Percentiles rank a stretch among this genome's conserved stretches.
phyloP scores from a whole-genome alignment of 2,113 vertebrate genomes.

The Bothrops jararaca region DNA sequence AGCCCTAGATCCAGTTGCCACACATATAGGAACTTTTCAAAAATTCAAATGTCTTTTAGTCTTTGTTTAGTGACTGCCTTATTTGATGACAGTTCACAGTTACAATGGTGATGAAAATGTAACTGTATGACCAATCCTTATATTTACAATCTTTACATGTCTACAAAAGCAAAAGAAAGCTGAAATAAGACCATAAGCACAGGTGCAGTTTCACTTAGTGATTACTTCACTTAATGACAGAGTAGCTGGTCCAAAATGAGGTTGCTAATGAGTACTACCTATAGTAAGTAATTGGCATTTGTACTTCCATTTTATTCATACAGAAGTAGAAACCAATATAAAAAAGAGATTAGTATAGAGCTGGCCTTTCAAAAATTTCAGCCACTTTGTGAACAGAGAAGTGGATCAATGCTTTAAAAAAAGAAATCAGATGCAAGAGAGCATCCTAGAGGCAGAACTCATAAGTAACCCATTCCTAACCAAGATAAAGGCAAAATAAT shows the following conservation, averaged over 20 bases:
- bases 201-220: background rate
- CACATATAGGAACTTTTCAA: background rate
- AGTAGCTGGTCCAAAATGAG: background rate
- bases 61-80: background rate
- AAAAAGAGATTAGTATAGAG: background rate
- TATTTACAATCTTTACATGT: background rate
- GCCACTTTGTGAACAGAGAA: too few species aligned
- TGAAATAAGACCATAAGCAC: background rate
- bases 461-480: too few species aligned
- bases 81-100: background rate
- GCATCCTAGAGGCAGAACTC: too few species aligned
- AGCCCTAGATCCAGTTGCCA: background rate
- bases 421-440: too few species aligned
- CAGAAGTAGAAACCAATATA: background rate
- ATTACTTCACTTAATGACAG: background rate
- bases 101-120: background rate
- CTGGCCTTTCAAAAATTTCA: background rate
- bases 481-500: too few species aligned
- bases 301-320: background rate
- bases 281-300: background rate
- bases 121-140: background rate
- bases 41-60: background rate
- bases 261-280: background rate
- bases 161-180: background rate
- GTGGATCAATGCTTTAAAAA: too few species aligned